Conservation (phyloP, 2,888 invertebrate species). For the Sarcophaga caerulescens region DNA sequence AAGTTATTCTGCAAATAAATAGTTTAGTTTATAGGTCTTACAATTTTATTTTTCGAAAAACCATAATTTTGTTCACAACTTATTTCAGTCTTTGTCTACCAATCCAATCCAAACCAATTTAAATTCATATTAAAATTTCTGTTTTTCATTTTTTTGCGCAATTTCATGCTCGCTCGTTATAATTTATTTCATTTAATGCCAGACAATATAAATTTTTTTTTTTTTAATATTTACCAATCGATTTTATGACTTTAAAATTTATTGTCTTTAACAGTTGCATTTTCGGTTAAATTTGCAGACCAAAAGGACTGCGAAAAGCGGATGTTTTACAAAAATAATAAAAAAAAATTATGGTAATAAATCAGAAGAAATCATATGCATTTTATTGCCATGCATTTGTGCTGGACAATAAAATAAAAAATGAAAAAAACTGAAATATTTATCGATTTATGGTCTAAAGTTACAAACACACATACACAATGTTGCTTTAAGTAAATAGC, state of each 20-base stretch:
- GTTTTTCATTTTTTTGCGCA: no score
- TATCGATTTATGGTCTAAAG: slow-evolving; percentile 37
- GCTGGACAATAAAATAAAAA: slow-evolving; percentile 53
- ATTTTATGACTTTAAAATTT: slow-evolving; percentile 59
- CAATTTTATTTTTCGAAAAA: no score
- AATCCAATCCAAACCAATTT: no score
- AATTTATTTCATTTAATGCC: slow-evolving; percentile 49
- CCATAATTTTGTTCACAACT: no score
- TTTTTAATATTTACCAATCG: slow-evolving; percentile 49
- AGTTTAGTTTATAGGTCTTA: no score
- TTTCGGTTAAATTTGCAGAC: slow-evolving; percentile 57
- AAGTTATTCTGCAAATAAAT: no score
- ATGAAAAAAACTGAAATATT: no score
- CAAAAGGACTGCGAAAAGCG: background rate
- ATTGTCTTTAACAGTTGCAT: slow-evolving; percentile 62
- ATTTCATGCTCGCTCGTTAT: background rate
- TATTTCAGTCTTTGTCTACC: no score
- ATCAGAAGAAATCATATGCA: slow-evolving; percentile 60
- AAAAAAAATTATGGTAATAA: slow-evolving; percentile 41
- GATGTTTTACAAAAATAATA: background rate
- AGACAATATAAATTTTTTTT: slow-evolving; percentile 16
- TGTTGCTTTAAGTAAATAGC: no score
- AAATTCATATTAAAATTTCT: no score
- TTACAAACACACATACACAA: slow-evolving; percentile 10
- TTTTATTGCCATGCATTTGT: slow-evolving; percentile 61